These are phyloP conservation scores for Diarsia brunnea DNA, from an alignment of 2,888 invertebrate genomes.

Conservation along the genomic window DNA sequence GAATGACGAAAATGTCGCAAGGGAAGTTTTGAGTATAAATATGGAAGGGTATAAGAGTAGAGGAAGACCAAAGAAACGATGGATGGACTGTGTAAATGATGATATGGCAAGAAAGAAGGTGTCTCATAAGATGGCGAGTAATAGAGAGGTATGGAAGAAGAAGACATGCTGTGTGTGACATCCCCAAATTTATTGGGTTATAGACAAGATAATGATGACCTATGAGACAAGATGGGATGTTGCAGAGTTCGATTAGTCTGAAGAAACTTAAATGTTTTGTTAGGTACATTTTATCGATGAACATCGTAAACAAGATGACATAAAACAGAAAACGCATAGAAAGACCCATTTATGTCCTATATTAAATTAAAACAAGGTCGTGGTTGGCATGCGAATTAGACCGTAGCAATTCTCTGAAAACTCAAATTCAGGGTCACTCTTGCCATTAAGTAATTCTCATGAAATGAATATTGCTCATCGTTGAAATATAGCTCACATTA, in stretches of 20 bases:
- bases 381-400: conserved; percentile 2
- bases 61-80: no score
- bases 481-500: conserved; percentile 1
- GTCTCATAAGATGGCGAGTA: no score
- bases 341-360: not conserved
- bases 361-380: conserved; percentile 21
- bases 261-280: not conserved
- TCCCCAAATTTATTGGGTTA: no score
- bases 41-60: no score
- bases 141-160: no score
- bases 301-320: not conserved
- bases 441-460: conserved; percentile 7
- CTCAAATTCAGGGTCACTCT: conserved; percentile 12
- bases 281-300: not conserved
- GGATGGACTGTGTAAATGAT: no score
- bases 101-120: no score
- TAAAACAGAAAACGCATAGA: not conserved
- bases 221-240: no score
- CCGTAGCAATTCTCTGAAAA: conserved; percentile 15
- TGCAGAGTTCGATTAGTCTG: not conserved
- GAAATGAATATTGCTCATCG: conserved; percentile 16
- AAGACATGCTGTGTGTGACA: no score
- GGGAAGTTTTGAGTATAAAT: no score
- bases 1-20: no score
- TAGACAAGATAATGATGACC: no score